A percentile compares a stretch with the other conserved stretches of the same genome.
Conservation (phyloP, 2,113 vertebrate species). For the Picathartes gymnocephalus region DNA sequence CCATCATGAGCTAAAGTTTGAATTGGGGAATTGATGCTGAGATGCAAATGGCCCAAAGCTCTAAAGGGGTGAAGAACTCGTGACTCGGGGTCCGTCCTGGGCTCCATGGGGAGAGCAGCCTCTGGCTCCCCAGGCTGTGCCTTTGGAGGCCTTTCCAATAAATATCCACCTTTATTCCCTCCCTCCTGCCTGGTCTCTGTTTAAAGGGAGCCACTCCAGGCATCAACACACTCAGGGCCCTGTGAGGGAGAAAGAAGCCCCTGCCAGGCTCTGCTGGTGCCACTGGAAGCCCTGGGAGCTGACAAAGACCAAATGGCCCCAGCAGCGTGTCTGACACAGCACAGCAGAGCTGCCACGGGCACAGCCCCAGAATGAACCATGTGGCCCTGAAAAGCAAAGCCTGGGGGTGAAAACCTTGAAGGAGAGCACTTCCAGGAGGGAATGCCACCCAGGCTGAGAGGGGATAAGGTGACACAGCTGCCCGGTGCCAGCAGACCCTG, state of each 20-base stretch:
- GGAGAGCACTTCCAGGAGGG: neutral
- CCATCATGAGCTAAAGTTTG: no score
- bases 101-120: no score
- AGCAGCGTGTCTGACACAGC: neutral
- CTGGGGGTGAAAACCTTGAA: neutral
- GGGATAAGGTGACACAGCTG: neutral
- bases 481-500: neutral
- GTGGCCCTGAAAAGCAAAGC: neutral
- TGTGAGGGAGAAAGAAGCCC: neutral
- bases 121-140: no score
- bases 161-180: no score
- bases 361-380: neutral
- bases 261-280: neutral
- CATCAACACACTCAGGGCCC: no score
- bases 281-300: neutral
- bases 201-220: no score
- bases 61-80: no score
- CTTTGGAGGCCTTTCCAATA: no score
- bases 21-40: no score
- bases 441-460: neutral
- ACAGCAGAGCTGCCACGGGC: fast-evolving
- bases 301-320: fast-evolving
- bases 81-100: no score
- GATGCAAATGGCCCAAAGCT: no score
- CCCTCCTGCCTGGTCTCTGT: no score